Percentiles rank a stretch among this genome's conserved stretches.
Evolutionary conservation across 2,797 vertebrate genomes (phyloP).

Genomic region (Pseudopleuronectes americanus): DNA sequence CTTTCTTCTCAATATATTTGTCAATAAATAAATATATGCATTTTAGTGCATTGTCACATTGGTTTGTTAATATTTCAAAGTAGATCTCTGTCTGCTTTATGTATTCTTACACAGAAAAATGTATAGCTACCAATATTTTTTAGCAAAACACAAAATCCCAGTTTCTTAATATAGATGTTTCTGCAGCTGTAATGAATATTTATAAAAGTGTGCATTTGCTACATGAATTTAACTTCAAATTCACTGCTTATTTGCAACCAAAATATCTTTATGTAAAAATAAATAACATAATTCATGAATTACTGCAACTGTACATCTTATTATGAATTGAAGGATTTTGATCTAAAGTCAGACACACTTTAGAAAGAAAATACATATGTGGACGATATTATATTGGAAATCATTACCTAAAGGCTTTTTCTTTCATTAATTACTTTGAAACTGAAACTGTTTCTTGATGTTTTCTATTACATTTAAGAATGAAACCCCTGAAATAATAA

Average conservation of each 20-base stretch:
- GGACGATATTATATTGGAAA: conserved; percentile 2
- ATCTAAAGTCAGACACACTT: not conserved
- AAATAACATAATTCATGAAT: not conserved
- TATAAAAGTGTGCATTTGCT: not conserved
- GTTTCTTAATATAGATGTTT: too few species aligned
- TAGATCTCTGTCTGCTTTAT: conserved; percentile 1
- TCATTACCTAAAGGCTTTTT: not conserved
- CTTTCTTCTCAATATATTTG: not conserved
- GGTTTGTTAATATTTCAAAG: not conserved
- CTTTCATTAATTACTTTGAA: not conserved
- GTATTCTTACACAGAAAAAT: too few species aligned
- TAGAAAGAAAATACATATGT: conserved; percentile 6
- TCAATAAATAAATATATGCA: not conserved
- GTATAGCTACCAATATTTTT: too few species aligned
- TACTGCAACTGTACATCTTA: not conserved
- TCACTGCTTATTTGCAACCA: not conserved
- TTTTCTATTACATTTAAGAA: not conserved
- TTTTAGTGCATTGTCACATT: not conserved
- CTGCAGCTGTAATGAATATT: too few species aligned
- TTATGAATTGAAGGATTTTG: not conserved
- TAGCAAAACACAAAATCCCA: too few species aligned
- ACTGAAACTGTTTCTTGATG: not conserved
- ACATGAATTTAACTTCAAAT: not conserved
- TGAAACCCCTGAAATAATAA: not conserved
- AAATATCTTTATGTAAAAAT: not conserved